Evolutionary conservation across 1,140 invertebrate species (phyloP).

Genomic region (Dendrolimus punctatus): DNA sequence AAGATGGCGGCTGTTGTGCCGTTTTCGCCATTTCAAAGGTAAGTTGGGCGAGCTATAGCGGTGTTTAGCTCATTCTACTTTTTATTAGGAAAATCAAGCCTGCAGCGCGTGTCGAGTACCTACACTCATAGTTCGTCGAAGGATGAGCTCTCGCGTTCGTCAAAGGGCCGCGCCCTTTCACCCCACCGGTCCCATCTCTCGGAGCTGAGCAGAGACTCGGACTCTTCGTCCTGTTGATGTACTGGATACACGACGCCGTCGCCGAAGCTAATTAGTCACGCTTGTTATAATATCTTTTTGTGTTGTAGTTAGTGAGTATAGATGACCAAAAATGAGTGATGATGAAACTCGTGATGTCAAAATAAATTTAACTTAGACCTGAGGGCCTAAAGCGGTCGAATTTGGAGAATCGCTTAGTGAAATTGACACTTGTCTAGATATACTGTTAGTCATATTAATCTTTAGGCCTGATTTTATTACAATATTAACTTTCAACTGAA

Average conservation of each 20-base stretch:
- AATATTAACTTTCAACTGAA: no score
- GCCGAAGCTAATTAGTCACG: conserved; percentile 77
- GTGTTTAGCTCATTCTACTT: background rate
- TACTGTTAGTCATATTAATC: no score
- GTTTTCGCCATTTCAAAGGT: no score
- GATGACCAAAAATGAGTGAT: no score
- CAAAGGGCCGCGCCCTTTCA: conserved; percentile 59
- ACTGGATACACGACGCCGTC: conserved; percentile 90
- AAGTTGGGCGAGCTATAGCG: background rate
- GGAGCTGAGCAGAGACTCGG: conserved; percentile 80
- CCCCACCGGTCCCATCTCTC: conserved; percentile 71
- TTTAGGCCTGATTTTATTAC: no score
- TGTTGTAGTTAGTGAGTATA: background rate
- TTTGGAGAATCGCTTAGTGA: no score
- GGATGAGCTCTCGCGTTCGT: conserved; percentile 54
- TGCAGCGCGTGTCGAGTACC: background rate
- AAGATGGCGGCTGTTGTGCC: no score
- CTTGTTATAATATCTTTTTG: conserved; percentile 4
- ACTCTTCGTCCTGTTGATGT: conserved; percentile 84
- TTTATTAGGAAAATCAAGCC: background rate
- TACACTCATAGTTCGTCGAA: conserved; percentile 60
- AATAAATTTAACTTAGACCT: no score
- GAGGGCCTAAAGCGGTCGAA: no score
- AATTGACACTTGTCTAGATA: no score
- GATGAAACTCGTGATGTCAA: no score